These are phyloP conservation scores for Etheostoma perlongum DNA, from an alignment of 2,797 vertebrate genomes.

Conservation along the genomic window DNA sequence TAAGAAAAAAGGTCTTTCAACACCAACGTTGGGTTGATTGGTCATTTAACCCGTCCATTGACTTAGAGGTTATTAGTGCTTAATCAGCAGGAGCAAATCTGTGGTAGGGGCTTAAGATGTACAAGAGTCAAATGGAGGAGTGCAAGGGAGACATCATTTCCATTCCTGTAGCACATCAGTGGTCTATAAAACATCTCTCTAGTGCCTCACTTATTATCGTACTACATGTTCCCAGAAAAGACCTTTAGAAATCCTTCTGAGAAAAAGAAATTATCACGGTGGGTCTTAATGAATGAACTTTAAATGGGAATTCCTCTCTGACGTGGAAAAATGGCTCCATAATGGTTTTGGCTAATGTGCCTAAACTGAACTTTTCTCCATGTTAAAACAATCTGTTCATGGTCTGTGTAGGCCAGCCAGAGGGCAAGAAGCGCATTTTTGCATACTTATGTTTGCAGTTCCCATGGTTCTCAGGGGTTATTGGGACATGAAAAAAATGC, in stretches of 20 bases:
- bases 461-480: slow-evolving; percentile 74
- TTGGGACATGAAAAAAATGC: slow-evolving; percentile 55
- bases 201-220: slow-evolving; percentile 45
- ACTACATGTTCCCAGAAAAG: slow-evolving; percentile 46
- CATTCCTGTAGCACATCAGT: slow-evolving; percentile 48
- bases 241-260: slow-evolving; percentile 51
- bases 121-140: slow-evolving; percentile 31
- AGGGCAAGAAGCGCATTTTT: slow-evolving; percentile 65
- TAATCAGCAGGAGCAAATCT: slow-evolving; percentile 43
- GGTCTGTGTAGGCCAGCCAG: slow-evolving; percentile 53
- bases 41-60: slow-evolving; percentile 12
- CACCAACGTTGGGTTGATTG: slow-evolving; percentile 10
- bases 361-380: slow-evolving; percentile 63
- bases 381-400: slow-evolving; percentile 68
- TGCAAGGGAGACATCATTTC: slow-evolving; percentile 43
- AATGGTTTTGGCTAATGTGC: slow-evolving; percentile 68
- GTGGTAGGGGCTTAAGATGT: slow-evolving; percentile 9
- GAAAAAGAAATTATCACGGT: slow-evolving; percentile 53
- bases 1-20: slow-evolving; percentile 4
- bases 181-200: slow-evolving; percentile 48
- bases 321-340: slow-evolving; percentile 63
- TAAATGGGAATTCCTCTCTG: slow-evolving; percentile 65
- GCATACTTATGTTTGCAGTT: slow-evolving; percentile 82
- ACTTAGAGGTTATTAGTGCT: slow-evolving; percentile 30
- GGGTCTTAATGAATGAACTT: slow-evolving; percentile 67